A percentile compares a stretch with the other conserved stretches of the same genome.
phyloP scores from a whole-genome alignment of 2,113 vertebrate species.

The Rhinichthys klamathensis region DNA sequence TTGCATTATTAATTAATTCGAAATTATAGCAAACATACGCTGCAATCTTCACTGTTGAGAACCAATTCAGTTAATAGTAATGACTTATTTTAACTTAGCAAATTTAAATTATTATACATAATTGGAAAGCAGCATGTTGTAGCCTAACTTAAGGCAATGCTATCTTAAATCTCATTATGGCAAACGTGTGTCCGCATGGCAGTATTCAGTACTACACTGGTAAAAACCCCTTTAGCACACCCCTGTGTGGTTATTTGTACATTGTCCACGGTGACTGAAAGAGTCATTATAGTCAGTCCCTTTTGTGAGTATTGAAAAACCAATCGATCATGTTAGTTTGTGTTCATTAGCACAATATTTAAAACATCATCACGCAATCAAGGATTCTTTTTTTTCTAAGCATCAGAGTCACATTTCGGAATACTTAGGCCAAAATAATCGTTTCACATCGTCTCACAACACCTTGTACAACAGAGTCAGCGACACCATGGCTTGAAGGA shows the following conservation, averaged over 20 bases:
- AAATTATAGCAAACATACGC: constrained; percentile 6
- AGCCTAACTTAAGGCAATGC: background rate
- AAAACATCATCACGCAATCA: background rate
- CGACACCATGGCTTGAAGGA: constrained; percentile 56
- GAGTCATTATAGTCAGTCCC: constrained; percentile 4
- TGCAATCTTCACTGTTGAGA: background rate
- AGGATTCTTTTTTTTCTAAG: background rate
- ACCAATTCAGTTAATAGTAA: background rate
- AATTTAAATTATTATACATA: background rate
- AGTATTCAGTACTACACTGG: constrained; percentile 33
- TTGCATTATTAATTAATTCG: background rate
- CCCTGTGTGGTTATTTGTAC: constrained; percentile 26
- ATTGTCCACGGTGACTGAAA: background rate
- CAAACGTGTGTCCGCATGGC: constrained; percentile 27
- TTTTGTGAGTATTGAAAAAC: constrained; percentile 40
- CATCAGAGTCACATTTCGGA: constrained; percentile 28
- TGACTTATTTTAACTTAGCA: background rate
- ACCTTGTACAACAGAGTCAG: constrained; percentile 31
- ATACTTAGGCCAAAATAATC: constrained; percentile 28
- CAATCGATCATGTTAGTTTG: constrained; percentile 24
- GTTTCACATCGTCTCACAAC: constrained; percentile 36
- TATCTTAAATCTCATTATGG: constrained; percentile 23
- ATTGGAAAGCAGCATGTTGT: constrained; percentile 29
- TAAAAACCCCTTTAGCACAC: background rate
- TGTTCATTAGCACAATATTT: constrained; percentile 10